Conservation (phyloP, 2,113 vertebrate species). For the Lycocorax pyrrhopterus region DNA sequence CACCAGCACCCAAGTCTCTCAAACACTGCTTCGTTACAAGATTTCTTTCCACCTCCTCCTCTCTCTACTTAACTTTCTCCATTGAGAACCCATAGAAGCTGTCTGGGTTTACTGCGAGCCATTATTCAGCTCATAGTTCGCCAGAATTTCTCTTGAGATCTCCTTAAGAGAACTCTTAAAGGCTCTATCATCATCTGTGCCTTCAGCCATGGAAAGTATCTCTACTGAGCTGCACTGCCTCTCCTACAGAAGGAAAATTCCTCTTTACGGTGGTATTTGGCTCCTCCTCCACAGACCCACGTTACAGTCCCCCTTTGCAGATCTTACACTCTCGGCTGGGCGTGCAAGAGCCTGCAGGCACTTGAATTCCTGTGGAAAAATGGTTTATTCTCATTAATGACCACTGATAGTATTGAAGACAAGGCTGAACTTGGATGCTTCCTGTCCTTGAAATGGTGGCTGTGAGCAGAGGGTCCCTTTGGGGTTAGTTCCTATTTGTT, state of each 20-base stretch:
- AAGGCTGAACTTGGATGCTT: neutral
- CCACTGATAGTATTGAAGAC: neutral
- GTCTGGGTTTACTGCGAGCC: neutral
- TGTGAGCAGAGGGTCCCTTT: neutral
- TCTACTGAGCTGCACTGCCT: neutral
- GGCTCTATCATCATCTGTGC: neutral
- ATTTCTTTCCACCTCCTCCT: neutral
- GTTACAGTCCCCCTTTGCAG: rapidly evolving
- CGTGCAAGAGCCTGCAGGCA: neutral
- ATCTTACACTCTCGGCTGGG: neutral
- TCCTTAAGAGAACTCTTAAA: neutral
- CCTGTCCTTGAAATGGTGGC: neutral
- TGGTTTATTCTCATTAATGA: neutral
- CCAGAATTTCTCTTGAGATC: neutral
- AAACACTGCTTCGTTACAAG: neutral
- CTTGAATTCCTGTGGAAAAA: neutral
- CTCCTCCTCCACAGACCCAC: rapidly evolving
- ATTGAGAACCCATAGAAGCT: neutral
- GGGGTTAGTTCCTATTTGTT: neutral
- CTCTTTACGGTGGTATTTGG: neutral
- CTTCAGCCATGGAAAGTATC: neutral
- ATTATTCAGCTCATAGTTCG: neutral
- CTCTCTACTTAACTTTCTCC: neutral
- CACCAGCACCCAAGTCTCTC: neutral
- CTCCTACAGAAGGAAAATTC: neutral